Percentiles rank a stretch among this genome's conserved stretches.
phyloP scores from a whole-genome alignment of 2,888 invertebrate species.

The Clepsis dumicolana region DNA sequence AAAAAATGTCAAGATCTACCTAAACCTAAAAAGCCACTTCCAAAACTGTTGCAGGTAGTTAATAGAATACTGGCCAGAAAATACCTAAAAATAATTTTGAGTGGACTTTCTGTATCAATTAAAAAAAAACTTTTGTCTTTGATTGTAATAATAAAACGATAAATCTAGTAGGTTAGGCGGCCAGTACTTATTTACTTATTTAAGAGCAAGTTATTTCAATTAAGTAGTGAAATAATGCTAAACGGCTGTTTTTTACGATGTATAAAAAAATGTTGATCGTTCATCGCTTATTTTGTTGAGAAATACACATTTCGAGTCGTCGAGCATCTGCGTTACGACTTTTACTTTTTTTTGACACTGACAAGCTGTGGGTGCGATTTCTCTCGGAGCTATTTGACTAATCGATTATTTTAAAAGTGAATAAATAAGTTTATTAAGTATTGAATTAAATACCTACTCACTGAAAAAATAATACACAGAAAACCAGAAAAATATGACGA shows the following conservation, averaged over 20 bases:
- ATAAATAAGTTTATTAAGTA: background rate
- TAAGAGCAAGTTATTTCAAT: background rate
- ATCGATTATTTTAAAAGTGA: background rate
- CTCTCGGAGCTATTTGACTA: conserved; percentile 55
- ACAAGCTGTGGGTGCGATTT: conserved; percentile 69
- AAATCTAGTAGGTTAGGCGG: background rate
- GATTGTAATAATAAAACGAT: background rate
- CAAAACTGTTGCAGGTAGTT: no score
- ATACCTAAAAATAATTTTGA: no score
- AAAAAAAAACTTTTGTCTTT: background rate
- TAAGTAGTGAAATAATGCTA: background rate
- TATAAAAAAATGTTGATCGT: conserved; percentile 3
- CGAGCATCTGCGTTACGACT: conserved; percentile 60
- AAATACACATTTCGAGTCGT: conserved; percentile 25
- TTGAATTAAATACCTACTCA: no score
- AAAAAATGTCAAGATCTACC: no score
- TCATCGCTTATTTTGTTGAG: background rate
- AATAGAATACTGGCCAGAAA: no score
- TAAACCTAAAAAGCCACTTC: no score
- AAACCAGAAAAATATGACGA: no score
- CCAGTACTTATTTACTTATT: background rate
- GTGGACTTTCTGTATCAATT: background rate
- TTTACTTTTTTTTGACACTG: conserved; percentile 68
- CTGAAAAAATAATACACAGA: no score
- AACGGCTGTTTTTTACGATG: background rate